Evolutionary conservation across 2,113 vertebrate species (phyloP).

Genomic region (Microcebus tavaratra): DNA sequence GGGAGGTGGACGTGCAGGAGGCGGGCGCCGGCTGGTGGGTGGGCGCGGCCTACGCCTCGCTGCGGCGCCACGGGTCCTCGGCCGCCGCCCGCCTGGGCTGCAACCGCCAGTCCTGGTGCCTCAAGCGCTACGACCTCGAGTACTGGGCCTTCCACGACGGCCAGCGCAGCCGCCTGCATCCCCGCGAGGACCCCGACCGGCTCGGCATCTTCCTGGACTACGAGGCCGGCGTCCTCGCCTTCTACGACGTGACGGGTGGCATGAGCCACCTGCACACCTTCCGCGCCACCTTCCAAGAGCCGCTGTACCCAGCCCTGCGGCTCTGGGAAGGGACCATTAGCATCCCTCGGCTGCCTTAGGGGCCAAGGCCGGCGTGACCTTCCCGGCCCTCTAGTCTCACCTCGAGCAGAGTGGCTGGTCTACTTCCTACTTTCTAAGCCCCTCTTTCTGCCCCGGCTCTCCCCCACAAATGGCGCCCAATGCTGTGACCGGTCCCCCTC

Average conservation of each 20-base stretch:
- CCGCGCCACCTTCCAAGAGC: slow-evolving; percentile 82
- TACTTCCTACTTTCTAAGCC: not conserved
- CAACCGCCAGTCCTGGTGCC: slow-evolving; percentile 86
- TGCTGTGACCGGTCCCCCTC: not conserved
- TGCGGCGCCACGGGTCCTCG: slow-evolving; percentile 80
- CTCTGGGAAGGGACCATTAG: slow-evolving; percentile 85
- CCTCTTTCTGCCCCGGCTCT: not conserved
- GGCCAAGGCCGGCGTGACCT: not conserved
- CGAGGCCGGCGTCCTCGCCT: slow-evolving; percentile 85
- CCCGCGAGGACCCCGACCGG: slow-evolving; percentile 78
- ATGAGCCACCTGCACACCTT: slow-evolving; percentile 86
- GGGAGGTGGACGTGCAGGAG: slow-evolving; percentile 84
- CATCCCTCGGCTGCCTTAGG: slow-evolving; percentile 79
- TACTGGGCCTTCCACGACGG: slow-evolving; percentile 88
- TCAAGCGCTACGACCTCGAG: slow-evolving; percentile 85
- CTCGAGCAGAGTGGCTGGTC: not conserved
- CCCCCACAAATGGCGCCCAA: not conserved
- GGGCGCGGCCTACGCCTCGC: slow-evolving; percentile 82
- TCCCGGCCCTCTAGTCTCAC: no score
- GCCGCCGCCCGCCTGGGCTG: slow-evolving; percentile 82
- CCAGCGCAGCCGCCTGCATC: slow-evolving; percentile 78
- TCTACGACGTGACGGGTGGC: slow-evolving; percentile 80
- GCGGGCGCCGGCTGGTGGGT: slow-evolving; percentile 86
- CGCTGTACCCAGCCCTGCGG: slow-evolving; percentile 83
- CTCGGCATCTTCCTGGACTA: slow-evolving; percentile 85